Conservation (phyloP, 2,888 invertebrate genomes). For the Periphyllus acericola region DNA sequence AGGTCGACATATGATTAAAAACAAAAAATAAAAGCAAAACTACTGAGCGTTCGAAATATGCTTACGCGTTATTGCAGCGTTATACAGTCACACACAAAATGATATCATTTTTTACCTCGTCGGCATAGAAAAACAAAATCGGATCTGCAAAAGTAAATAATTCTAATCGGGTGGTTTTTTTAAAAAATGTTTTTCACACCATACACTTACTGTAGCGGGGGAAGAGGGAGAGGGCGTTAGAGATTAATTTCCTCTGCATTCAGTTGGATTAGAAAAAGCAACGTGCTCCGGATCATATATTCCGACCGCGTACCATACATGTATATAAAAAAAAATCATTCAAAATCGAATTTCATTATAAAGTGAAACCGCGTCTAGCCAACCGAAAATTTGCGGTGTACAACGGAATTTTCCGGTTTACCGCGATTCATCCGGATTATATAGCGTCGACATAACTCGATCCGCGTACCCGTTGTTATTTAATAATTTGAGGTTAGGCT, state of each 20-base stretch:
- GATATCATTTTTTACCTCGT: neutral
- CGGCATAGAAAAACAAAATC: neutral
- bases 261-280: neutral
- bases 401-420: neutral
- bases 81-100: neutral
- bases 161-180: neutral
- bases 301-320: no score
- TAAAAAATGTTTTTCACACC: neutral
- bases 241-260: neutral
- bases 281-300: no score
- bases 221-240: no score
- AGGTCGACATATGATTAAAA: neutral
- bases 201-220: no score
- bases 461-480: no score
- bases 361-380: neutral
- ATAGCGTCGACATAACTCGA: no score
- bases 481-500: no score
- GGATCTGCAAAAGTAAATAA: neutral
- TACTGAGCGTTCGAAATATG: no score
- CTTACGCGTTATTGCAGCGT: neutral
- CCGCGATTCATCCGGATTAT: neutral
- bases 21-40: neutral
- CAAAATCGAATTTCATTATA: neutral
- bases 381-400: conserved; percentile 1
- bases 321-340: neutral